phyloP scores from a whole-genome alignment of 2,797 vertebrate genomes.

The Monodelphis domestica region DNA sequence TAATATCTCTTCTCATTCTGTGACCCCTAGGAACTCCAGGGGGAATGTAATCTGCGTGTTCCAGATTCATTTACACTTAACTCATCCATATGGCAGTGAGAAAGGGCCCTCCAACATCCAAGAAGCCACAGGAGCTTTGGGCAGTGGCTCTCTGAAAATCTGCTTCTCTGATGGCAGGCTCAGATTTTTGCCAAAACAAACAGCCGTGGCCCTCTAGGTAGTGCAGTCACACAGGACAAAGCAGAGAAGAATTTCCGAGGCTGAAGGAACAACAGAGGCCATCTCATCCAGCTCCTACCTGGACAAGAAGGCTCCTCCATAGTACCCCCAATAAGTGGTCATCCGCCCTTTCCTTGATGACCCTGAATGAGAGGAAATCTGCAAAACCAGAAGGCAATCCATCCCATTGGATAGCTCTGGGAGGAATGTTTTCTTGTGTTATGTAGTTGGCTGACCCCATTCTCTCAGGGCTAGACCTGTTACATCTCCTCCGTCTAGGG shows the following conservation, averaged over 20 bases:
- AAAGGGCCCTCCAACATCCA: not conserved
- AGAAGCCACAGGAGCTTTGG: not conserved
- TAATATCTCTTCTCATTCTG: not conserved
- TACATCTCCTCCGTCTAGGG: not conserved
- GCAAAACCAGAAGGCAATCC: not conserved
- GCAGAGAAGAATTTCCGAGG: not conserved
- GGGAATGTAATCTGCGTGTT: constrained; percentile 14
- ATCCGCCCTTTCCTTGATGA: not conserved
- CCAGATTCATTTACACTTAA: constrained; percentile 5
- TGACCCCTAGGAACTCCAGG: not conserved
- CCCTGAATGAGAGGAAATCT: not conserved
- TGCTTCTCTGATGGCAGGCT: not conserved
- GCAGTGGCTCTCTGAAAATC: not conserved
- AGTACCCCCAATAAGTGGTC: not conserved
- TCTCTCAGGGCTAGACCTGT: not conserved
- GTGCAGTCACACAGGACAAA: not conserved
- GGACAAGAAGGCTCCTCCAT: not conserved
- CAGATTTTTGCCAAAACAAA: constrained; percentile 7
- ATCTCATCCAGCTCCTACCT: not conserved
- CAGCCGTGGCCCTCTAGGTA: not conserved
- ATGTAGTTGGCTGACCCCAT: not conserved
- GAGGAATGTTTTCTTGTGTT: not conserved
- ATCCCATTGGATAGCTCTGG: not conserved
- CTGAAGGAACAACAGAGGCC: not conserved
- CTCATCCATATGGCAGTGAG: constrained; percentile 13